Percentiles rank a stretch among this genome's conserved stretches.
phyloP scores from a whole-genome alignment of 2,797 vertebrate genomes.

The Danio aesculapii region DNA sequence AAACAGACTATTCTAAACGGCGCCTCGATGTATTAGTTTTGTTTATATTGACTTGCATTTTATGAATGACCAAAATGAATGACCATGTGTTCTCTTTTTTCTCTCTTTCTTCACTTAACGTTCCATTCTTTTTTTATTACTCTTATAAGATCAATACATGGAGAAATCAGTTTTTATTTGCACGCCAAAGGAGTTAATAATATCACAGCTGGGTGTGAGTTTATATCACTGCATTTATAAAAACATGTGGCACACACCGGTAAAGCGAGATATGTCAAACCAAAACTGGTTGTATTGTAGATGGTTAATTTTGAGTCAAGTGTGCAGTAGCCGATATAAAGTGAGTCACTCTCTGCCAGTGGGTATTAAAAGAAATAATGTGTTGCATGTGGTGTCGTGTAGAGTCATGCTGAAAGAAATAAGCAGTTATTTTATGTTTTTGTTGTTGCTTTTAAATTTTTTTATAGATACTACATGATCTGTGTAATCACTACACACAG shows the following conservation, averaged over 20 bases:
- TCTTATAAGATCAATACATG: slow-evolving; percentile 21
- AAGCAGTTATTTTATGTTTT: not conserved
- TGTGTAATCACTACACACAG: not conserved
- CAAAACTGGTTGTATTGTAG: slow-evolving; percentile 4
- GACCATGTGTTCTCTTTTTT: no score
- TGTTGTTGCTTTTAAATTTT: not conserved
- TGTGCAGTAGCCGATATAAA: not conserved
- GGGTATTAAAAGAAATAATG: not conserved
- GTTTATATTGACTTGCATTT: no score
- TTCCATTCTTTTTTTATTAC: not conserved
- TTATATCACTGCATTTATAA: slow-evolving; percentile 33
- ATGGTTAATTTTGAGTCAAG: slow-evolving; percentile 23
- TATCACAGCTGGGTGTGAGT: slow-evolving; percentile 22
- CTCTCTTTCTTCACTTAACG: no score
- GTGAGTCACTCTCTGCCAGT: slow-evolving; percentile 17
- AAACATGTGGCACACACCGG: slow-evolving; percentile 18
- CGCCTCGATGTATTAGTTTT: no score
- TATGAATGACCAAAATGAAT: no score
- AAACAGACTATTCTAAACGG: no score
- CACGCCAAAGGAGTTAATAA: slow-evolving; percentile 37
- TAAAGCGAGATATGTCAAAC: slow-evolving; percentile 26
- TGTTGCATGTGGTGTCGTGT: not conserved
- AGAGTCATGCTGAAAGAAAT: not conserved
- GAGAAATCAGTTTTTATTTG: slow-evolving; percentile 37
- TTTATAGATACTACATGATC: not conserved